These are phyloP conservation scores for Danio rerio DNA, from an alignment of 2,113 vertebrate species.

Conservation along the genomic window DNA sequence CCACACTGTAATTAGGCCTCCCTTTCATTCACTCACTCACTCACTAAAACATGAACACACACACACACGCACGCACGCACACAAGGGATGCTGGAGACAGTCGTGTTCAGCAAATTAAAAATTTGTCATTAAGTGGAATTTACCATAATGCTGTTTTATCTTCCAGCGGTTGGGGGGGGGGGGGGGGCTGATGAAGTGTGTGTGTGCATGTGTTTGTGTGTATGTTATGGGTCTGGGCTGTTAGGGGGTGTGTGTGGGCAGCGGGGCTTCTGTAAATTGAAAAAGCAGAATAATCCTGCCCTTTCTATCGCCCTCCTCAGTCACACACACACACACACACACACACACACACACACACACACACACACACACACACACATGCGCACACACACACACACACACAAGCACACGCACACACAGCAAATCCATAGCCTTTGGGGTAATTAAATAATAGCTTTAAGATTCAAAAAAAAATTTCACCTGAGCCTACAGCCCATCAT, in stretches of 20 bases:
- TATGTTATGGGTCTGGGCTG: conserved; percentile 51
- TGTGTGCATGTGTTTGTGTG: conserved; percentile 55
- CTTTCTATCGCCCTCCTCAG: conserved; percentile 55
- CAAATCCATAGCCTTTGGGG: conserved; percentile 91
- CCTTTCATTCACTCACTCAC: conserved; percentile 73
- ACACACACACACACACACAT: too few relatives aligned
- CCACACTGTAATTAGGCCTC: conserved; percentile 97
- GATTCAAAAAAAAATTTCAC: too few relatives aligned
- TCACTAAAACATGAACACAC: conserved; percentile 18
- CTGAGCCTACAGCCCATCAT: too few relatives aligned
- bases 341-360: too few relatives aligned
- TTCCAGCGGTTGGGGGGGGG: conserved; percentile 91
- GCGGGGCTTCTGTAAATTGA: conserved; percentile 55
- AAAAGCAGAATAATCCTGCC: conserved; percentile 61
- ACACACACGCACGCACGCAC: too few relatives aligned
- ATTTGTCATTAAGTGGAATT: conserved; percentile 99
- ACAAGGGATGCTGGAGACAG: too few relatives aligned
- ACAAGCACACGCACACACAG: too few relatives aligned
- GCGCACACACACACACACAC: too few relatives aligned
- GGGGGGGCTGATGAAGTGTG: too few relatives aligned
- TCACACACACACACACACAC: conserved; percentile 46
- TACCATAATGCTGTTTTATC: conserved; percentile 99
- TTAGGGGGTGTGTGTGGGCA: conserved; percentile 54
- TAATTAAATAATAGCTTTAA: too few relatives aligned
- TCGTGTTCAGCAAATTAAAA: conserved; percentile 98